Evolutionary conservation across 2,797 vertebrate species (phyloP), one percentile per base, ranked within the genome.

Genomic region (Paedocypris micromegethes): DNA sequence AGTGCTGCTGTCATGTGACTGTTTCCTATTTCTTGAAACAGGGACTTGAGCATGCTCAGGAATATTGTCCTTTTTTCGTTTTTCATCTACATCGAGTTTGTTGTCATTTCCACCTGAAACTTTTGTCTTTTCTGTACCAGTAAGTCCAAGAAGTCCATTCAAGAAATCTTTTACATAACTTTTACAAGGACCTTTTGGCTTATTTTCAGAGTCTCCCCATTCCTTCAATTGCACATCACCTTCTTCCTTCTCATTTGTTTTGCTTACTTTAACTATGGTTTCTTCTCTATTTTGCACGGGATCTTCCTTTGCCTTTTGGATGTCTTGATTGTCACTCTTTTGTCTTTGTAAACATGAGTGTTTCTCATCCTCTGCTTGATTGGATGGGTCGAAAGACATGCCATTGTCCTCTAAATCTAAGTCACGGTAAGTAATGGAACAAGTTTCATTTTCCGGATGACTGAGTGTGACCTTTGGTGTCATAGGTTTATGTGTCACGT

Each of bases 151-250:
- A 42, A 73, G 5, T 6, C 58, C 62, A 59, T 9, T 56, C 9
- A 79, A 65, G 76, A 82, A 40, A 67, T 78, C 49, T 72, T 84
- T 57, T 39, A 68, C 45, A 81, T 85, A 42, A 72, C n/a, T 57
- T 77, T 80, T 9, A 5, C 3, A 0, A 5, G 41, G 50, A 52
- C 72, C 75, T 41, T 78, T 74, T 40, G 49, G 4, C 58, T 71
- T 62, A 49, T n/a, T 75, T 59, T 78, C 73, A 66, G 66, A 59
- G 9, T 58, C 41, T 40, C 46, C 41, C 3, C 9, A 41, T 53
- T 77, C 76, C 3, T 38, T 64, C 3, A 46, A 68, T 53, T 58
- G 45, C 6, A 47, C 37, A 66, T 39, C 38, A n/a, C 56, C 45
- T 69, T 43, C 59, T 56, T 81, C 71, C 39, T 37, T 67, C 3